Evolutionary conservation across 2,113 vertebrate species (phyloP), one percentile per base, ranked within the genome.

Genomic region (Monopterus albus): DNA sequence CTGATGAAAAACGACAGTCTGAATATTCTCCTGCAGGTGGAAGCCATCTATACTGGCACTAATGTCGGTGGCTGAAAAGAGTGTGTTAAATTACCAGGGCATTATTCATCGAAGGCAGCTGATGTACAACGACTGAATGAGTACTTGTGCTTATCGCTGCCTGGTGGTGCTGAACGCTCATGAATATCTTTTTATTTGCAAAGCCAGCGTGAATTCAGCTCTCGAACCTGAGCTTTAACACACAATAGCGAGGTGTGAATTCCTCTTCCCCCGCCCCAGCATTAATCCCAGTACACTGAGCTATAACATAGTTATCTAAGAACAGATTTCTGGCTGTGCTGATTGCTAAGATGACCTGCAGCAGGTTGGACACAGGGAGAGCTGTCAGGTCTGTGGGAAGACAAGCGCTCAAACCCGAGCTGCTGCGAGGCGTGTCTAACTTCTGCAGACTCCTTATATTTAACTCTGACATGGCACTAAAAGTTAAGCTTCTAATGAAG

Each of bases 211-310:
- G 63, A 75, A 70, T 3, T 18, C 52, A 36, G 71, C 40, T 76
- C 68, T 43, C 45, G 28, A 56, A 40, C 36, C 60, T 69, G 60
- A 39, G 55, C 42, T 58, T 78, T 72, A 81, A 69, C 78, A 71
- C 65, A 86, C 81, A 86, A 81, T 56, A 17, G 47, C 39, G 52
- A 79, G 58, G 75, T 81, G 84, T 52, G 70, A 85, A 82, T 45
- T n/a, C n/a, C n/a, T n/a, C n/a, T n/a, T 26, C 10, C 5, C 18
- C 15, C 17, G 2, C n/a, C 17, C 21, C 2, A 21, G 33, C 14
- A 38, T 12, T 50, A 8, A 7, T n/a, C n/a, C n/a, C n/a, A n/a
- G n/a, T n/a, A n/a, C n/a, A n/a, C n/a, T n/a, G n/a, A n/a, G n/a
- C n/a, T n/a, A n/a, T n/a, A n/a, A n/a, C n/a, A n/a, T n/a, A n/a